Evolutionary conservation across 2,113 vertebrate genomes (phyloP).

Genomic region (Proterorhinus semilunaris): DNA sequence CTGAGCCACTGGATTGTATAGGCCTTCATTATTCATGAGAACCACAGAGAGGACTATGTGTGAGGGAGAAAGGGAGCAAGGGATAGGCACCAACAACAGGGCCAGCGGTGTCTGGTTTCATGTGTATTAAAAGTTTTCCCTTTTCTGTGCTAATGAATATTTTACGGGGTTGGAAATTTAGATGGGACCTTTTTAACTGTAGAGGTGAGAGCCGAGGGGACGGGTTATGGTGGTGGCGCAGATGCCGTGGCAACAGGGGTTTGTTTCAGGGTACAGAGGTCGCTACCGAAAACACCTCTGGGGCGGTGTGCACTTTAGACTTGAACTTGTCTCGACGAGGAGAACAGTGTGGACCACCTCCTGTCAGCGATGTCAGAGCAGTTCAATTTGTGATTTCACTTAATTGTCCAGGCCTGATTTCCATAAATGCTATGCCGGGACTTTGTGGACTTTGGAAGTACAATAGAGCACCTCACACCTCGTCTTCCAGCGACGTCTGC

Average conservation of each 20-base stretch:
- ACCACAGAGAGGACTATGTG: slow-evolving; percentile 57
- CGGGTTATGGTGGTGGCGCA: slow-evolving; percentile 47
- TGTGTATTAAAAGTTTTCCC: slow-evolving; percentile 77
- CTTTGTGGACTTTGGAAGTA: neutral
- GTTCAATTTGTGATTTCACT: neutral
- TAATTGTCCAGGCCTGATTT: neutral
- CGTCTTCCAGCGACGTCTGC: neutral
- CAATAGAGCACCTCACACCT: neutral
- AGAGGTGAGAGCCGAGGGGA: slow-evolving; percentile 54
- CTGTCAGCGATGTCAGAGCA: neutral
- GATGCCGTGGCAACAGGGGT: slow-evolving; percentile 35
- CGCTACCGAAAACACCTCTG: slow-evolving; percentile 20
- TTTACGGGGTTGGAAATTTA: slow-evolving; percentile 74
- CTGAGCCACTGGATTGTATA: slow-evolving; percentile 73
- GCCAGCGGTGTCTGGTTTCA: slow-evolving; percentile 72
- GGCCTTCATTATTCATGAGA: slow-evolving; percentile 81
- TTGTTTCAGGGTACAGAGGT: slow-evolving; percentile 50
- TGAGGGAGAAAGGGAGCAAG: slow-evolving; percentile 54
- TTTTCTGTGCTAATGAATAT: slow-evolving; percentile 77
- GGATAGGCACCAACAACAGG: slow-evolving; percentile 65
- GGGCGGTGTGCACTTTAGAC: neutral
- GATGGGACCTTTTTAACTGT: slow-evolving; percentile 59
- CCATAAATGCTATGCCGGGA: neutral
- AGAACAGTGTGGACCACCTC: neutral
- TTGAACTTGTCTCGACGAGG: neutral